Conservation (phyloP, 2,888 invertebrate genomes). For the Apeira syringaria region DNA sequence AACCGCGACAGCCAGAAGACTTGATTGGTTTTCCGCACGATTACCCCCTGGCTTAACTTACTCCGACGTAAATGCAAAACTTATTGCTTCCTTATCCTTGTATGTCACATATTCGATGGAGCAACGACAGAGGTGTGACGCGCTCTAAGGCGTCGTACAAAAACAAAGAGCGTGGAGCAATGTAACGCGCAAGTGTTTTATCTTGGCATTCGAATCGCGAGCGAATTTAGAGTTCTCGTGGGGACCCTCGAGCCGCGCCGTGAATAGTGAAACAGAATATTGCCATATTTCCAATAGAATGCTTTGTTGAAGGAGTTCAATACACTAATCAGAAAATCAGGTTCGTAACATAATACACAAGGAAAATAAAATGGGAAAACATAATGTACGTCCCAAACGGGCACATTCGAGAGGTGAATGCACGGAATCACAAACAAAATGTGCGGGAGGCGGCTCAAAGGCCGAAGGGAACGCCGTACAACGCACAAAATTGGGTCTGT, state of each 20-base stretch:
- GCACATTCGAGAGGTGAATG: conserved; percentile 22
- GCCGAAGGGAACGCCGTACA: conserved; percentile 11
- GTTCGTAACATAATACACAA: conserved; percentile 13
- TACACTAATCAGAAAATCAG: conserved; percentile 16
- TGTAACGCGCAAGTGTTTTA: no score
- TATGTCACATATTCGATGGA: background rate
- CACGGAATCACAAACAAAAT: conserved; percentile 26
- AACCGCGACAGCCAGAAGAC: conserved; percentile 6
- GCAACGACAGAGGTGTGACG: background rate
- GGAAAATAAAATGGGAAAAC: conserved; percentile 22
- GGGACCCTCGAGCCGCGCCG: background rate
- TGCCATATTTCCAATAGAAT: conserved; percentile 10
- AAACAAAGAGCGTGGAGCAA: no score
- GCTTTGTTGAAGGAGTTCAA: conserved; percentile 12
- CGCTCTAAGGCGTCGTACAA: no score
- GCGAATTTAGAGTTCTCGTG: background rate
- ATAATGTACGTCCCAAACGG: conserved; percentile 12
- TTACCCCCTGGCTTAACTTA: conserved; percentile 26
- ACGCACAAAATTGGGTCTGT: conserved; percentile 24
- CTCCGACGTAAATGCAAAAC: conserved; percentile 24
- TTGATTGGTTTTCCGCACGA: conserved; percentile 33
- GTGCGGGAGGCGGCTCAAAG: conserved; percentile 15
- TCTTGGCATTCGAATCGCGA: no score
- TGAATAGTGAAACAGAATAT: conserved; percentile 12
- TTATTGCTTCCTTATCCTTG: conserved; percentile 26